phyloP scores from a whole-genome alignment of 2,113 vertebrate genomes.

The Elanoides forficatus region DNA sequence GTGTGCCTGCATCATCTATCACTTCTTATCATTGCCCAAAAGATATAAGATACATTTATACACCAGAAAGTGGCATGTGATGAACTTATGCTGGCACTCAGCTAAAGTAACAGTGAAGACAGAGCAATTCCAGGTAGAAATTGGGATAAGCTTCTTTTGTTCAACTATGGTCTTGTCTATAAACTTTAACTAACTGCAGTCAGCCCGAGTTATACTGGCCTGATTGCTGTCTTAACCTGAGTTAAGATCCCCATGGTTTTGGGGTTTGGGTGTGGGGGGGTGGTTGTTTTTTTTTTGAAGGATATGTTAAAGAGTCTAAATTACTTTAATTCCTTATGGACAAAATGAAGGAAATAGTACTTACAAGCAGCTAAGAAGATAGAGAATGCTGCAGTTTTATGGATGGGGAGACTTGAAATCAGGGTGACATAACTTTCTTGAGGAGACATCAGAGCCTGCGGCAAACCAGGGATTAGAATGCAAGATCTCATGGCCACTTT shows the following conservation, averaged over 20 bases:
- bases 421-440: background rate
- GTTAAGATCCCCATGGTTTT: background rate
- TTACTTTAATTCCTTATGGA: background rate
- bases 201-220: background rate
- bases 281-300: background rate
- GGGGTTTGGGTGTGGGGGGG: background rate
- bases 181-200: background rate
- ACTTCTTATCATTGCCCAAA: background rate
- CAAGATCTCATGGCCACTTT: background rate
- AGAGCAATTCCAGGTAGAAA: background rate
- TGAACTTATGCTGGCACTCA: background rate
- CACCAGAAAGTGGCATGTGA: background rate
- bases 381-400: background rate
- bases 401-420: background rate
- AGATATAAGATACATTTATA: background rate
- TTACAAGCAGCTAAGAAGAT: background rate
- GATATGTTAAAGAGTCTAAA: background rate
- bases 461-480: background rate
- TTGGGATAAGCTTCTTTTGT: background rate
- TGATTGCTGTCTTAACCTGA: background rate
- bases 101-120: background rate
- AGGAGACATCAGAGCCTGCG: background rate
- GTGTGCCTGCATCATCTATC: background rate
- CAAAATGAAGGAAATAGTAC: background rate
- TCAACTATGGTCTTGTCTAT: background rate